Evolutionary conservation across 2,888 invertebrate genomes (phyloP).

Genomic region (Chrysolina haemoptera): DNA sequence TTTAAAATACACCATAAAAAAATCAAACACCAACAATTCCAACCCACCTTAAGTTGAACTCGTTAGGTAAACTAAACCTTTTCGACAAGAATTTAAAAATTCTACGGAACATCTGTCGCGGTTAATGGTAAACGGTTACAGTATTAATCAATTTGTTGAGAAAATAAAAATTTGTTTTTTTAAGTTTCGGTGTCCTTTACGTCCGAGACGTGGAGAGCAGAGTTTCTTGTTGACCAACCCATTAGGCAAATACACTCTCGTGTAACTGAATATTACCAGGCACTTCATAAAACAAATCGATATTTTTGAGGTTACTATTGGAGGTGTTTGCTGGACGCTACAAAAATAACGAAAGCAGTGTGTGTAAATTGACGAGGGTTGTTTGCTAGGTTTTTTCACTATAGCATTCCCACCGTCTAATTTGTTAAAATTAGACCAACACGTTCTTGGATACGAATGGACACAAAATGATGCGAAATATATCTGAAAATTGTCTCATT

Average conservation of each 20-base stretch:
- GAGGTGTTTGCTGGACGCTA: constrained; percentile 12
- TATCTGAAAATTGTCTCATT: too few relatives aligned
- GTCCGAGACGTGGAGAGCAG: constrained; percentile 15
- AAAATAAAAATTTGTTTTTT: constrained; percentile 54
- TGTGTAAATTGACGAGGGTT: background rate
- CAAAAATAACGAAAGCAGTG: constrained; percentile 6
- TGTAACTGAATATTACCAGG: constrained; percentile 61
- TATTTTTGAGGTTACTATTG: constrained; percentile 31
- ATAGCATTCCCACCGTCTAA: too few relatives aligned
- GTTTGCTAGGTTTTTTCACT: background rate
- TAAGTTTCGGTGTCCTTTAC: constrained; percentile 46
- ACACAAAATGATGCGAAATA: too few relatives aligned
- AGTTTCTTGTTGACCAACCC: constrained; percentile 57
- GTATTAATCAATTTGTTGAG: constrained; percentile 50
- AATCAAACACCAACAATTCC: background rate
- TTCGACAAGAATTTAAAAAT: constrained; percentile 2
- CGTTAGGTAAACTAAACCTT: constrained; percentile 20
- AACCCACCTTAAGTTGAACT: background rate
- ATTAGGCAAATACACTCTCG: constrained; percentile 58
- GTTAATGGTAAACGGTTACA: constrained; percentile 48
- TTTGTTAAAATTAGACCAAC: too few relatives aligned
- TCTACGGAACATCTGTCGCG: constrained; percentile 33
- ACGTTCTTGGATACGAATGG: too few relatives aligned
- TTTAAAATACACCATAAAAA: background rate
- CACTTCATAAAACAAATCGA: constrained; percentile 44